Evolutionary conservation across 2,888 invertebrate genomes (phyloP).

Genomic region (Theretra japonica): DNA sequence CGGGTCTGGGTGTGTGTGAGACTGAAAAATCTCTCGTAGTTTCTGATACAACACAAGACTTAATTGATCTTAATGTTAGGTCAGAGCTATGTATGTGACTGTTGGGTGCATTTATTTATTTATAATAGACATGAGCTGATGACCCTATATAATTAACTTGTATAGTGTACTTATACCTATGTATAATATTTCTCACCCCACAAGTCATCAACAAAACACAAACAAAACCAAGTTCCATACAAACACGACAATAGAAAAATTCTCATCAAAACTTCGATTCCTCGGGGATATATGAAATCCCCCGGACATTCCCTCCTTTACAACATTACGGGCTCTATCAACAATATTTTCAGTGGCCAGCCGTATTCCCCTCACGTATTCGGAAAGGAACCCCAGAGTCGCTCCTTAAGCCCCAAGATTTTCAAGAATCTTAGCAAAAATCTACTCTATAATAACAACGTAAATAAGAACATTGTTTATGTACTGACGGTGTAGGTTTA

Average conservation of each 20-base stretch:
- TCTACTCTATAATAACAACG: conserved; percentile 29
- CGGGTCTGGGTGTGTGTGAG: no score
- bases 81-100: no score
- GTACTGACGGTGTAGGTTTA: neutral
- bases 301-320: conserved; percentile 7
- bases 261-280: conserved; percentile 23
- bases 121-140: no score
- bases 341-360: neutral
- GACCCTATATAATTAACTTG: no score
- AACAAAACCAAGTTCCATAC: neutral
- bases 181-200: no score
- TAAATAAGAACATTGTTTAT: conserved; percentile 18
- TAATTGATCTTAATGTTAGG: no score
- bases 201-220: neutral
- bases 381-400: conserved; percentile 36
- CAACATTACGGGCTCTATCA: conserved; percentile 3
- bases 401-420: conserved; percentile 28
- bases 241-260: conserved; percentile 17
- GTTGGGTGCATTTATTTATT: no score
- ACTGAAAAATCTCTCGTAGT: no score
- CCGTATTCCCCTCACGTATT: conserved; percentile 43
- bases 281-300: conserved; percentile 17
- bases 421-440: conserved; percentile 31
- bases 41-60: no score
- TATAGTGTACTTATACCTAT: neutral